Percentiles rank a stretch among this genome's conserved stretches.
Conservation (phyloP, 2,797 vertebrate genomes). For the Karalla daura region DNA sequence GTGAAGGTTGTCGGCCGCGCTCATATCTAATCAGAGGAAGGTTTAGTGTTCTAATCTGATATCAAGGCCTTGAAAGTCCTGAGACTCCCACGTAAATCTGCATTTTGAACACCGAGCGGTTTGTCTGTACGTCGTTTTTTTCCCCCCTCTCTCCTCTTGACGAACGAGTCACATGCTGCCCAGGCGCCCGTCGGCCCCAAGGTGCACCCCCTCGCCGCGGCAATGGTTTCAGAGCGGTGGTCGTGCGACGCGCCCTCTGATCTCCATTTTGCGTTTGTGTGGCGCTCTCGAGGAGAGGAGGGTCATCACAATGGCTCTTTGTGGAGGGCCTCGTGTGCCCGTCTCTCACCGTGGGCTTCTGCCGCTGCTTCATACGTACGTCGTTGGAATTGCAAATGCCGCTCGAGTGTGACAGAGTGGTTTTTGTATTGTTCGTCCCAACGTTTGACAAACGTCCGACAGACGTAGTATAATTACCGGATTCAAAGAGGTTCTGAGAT, state of each 20-base stretch:
- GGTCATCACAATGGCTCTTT: slow-evolving; percentile 78
- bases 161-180: no score
- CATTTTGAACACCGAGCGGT: slow-evolving; percentile 13
- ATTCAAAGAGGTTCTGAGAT: slow-evolving; percentile 65
- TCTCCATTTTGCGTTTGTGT: slow-evolving; percentile 69
- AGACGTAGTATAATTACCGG: slow-evolving; percentile 54
- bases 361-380: slow-evolving; percentile 69
- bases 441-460: slow-evolving; percentile 64
- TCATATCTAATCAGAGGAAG: slow-evolving; percentile 50
- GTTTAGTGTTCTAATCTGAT: slow-evolving; percentile 53
- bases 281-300: slow-evolving; percentile 59
- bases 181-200: slow-evolving; percentile 1
- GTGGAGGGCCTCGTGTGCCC: slow-evolving; percentile 63
- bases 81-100: slow-evolving; percentile 32
- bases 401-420: slow-evolving; percentile 70
- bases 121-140: neutral
- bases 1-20: slow-evolving; percentile 35
- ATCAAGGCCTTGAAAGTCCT: slow-evolving; percentile 15
- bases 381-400: slow-evolving; percentile 81
- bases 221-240: slow-evolving; percentile 51
- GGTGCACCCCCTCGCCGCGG: slow-evolving; percentile 7
- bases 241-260: slow-evolving; percentile 59
- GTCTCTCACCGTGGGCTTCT: slow-evolving; percentile 74
- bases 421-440: slow-evolving; percentile 75
- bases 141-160: no score